phyloP scores from a whole-genome alignment of 2,113 vertebrate genomes.

The Dipodomys ordii region DNA sequence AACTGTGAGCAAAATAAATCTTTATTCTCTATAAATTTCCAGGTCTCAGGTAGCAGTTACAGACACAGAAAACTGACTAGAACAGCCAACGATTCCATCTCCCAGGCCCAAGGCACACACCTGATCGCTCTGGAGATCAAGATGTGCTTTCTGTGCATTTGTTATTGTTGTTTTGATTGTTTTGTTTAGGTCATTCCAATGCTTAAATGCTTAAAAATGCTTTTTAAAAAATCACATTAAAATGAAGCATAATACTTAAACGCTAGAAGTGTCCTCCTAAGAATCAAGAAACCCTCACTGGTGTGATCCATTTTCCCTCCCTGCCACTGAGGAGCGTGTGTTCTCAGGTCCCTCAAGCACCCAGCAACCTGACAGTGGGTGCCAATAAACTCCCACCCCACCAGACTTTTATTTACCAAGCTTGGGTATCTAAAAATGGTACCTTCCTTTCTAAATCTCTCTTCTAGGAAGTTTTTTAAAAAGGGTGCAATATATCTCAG shows the following conservation, averaged over 20 bases:
- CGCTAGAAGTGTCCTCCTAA: not conserved
- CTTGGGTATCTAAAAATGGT: not conserved
- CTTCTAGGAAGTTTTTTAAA: not conserved
- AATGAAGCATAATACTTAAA: too few species aligned
- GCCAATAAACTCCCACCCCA: not conserved
- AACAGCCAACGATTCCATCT: too few species aligned
- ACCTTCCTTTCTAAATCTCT: not conserved
- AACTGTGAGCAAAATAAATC: not conserved
- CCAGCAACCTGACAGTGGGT: not conserved
- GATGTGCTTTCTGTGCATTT: not conserved
- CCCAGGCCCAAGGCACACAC: not conserved
- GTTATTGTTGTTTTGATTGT: not conserved
- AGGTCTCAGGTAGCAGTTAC: not conserved
- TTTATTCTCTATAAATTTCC: not conserved
- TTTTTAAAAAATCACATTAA: too few species aligned
- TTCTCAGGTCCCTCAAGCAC: not conserved
- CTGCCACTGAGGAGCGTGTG: too few species aligned
- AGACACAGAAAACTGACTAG: not conserved
- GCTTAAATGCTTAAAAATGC: not conserved
- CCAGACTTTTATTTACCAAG: not conserved
- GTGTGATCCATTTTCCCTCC: not conserved
- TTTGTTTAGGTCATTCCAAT: not conserved
- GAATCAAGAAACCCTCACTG: not conserved
- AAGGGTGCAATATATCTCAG: not conserved
- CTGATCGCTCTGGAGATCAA: not conserved